Base-by-base conservation (phyloP, 23 tunicate genomes). In the Trididemnum clinides region DNA sequence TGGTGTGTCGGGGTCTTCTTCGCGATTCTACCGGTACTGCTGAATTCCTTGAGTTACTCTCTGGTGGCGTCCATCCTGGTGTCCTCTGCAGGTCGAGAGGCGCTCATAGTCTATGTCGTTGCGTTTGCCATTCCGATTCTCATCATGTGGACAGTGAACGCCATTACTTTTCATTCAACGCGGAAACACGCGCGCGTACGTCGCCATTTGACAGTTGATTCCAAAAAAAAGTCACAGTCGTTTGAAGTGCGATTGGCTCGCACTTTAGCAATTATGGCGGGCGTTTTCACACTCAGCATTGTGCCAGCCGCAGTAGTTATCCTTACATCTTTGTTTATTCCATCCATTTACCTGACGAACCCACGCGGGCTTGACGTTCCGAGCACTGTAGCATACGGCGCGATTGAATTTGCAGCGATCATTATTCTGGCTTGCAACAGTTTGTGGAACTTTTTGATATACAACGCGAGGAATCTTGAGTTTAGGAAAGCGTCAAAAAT, bases 381-480 rank as follows among this genome's bases (percentile, higher is more conserved):
- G 12, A 77, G 81, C 25, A 81, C 78, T 12, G 27, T 58, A 0
- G 78, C 62, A 33, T 81, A 65, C 78, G 26, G 28, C 25, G 39
- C 87, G 1, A 28, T 74, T 0, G 90, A 86, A 39, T 91, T 86
- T 35, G 72, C 39, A 28, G 65, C 87, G 36, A 35, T 72, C 2
- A 20, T 91, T 5, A 86, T 91, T 31, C 59, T 91, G 26, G 54
- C 81, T 2, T 80, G 87, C 80, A 91, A 91, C 96, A 91, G 96
- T 35, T 28, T 91, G 50, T 91, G 96, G 96, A 91, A 91, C 84
- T 91, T 88, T 33, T 82, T 91, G 80, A 86, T 91, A 34, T 91
- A 91, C 87, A 91, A 62, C 79, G 86, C 72, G 26, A 54, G 96
- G 38, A 84, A 84, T 33, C 25, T 74, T n/a, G 90, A 91, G 25